A percentile compares a stretch with the other conserved stretches of the same genome.
Evolutionary conservation across 2,888 invertebrate species (phyloP).

Genomic region (Carterocephalus palaemon): DNA sequence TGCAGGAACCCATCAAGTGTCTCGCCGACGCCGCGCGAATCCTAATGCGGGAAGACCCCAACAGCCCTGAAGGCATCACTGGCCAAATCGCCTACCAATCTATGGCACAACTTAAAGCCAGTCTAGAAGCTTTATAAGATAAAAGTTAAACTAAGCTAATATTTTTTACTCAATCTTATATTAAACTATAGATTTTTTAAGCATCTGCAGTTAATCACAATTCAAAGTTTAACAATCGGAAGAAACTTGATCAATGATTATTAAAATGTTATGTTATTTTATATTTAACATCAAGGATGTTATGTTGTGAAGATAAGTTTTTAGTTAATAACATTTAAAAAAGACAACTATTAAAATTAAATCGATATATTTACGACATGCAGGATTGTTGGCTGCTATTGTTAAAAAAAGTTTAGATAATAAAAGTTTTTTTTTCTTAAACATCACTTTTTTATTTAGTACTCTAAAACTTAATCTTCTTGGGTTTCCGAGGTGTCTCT

Average conservation of each 20-base stretch:
- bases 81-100: slow-evolving; percentile 79
- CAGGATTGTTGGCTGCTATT: no score
- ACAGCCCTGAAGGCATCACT: slow-evolving; percentile 82
- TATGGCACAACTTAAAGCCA: slow-evolving; percentile 61
- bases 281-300: no score
- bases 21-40: slow-evolving; percentile 83
- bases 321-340: no score
- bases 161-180: not conserved
- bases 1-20: slow-evolving; percentile 81
- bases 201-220: no score
- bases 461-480: slow-evolving; percentile 65
- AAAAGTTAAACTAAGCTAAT: not conserved
- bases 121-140: slow-evolving; percentile 53
- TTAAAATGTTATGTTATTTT: no score
- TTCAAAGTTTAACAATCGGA: no score
- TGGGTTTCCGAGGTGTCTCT: slow-evolving; percentile 54
- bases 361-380: no score
- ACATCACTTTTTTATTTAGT: not conserved
- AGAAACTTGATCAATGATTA: no score
- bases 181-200: no score
- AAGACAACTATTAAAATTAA: no score
- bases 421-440: not conserved
- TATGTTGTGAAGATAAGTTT: no score
- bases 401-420: no score
- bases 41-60: slow-evolving; percentile 82